Base-by-base conservation (phyloP, 1,140 invertebrate genomes). In the Heliconius himera region DNA sequence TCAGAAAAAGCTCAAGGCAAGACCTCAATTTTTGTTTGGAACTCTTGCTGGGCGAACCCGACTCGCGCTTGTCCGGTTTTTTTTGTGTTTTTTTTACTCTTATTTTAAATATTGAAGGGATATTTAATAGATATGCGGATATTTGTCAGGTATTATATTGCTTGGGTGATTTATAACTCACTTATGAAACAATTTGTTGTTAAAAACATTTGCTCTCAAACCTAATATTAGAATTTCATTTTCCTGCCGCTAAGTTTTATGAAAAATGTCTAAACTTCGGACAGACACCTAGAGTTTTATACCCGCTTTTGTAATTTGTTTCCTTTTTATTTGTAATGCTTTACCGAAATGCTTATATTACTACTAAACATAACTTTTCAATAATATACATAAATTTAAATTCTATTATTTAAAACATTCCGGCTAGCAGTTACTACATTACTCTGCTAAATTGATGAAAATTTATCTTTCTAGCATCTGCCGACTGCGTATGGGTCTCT, bases 91-190 rank as follows among this genome's bases (percentile, higher is more conserved):
- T 46, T 16, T 16, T 4, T 4, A 16, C 13, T 46, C 1, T 5
- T 51, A 20, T 51, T 8, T 51, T 20, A 51, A 51, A 20, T 51
- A 51, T 20, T 8, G 11, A 66, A 66, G 11, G 22, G 3, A 66
- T 26, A 66, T 66, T 66, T 66, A 96, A 93, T 99, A 99, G 16
- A 96, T 96, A 51, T 98, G 98, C 70, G 97, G 96, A 91, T 99
- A 98, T 66, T 97, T 96, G 82, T 96, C 95, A 72, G 97, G 96
- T 70, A 99, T 96, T 89, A 97, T 96, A 79, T 96, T 96, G 78
- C 95, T 83, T 97, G 97, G 29, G 97, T 96, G 88, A 98, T 97
- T 88, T 98, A 97, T 96, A 98, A 97, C 87, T 97, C 97, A 90
- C 96, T 97, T 97, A 96, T 74, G 87, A 84, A 89, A 90, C 86